Evolutionary conservation across 92 coral and sea anemone genomes (phyloP).

Genomic region (Epizoanthus illoricatus): DNA sequence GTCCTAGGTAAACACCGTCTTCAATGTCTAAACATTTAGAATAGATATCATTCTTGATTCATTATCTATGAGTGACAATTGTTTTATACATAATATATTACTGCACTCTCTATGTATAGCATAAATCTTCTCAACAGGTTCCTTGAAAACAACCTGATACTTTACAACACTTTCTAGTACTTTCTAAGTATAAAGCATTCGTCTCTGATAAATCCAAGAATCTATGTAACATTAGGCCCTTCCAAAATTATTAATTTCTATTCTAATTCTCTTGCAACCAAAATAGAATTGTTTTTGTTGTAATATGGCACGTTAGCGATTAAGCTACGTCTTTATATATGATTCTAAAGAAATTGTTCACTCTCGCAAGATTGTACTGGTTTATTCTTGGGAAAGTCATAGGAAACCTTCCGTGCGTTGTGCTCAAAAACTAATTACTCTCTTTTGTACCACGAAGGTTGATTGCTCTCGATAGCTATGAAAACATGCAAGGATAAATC

Average conservation of each 20-base stretch:
- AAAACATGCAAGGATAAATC: conserved; percentile 25
- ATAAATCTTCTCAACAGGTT: not conserved
- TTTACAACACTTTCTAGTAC: too few species aligned
- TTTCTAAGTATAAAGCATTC: too few species aligned
- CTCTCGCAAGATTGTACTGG: not conserved
- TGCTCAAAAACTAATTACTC: conserved; percentile 17
- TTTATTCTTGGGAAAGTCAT: not conserved
- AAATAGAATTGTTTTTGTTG: too few species aligned
- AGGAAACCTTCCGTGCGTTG: conserved; percentile 33
- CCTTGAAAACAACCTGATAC: not conserved
- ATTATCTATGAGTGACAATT: conserved; percentile 14
- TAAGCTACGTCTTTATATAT: not conserved
- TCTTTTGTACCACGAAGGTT: conserved; percentile 26
- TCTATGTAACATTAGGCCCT: too few species aligned
- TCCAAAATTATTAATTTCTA: too few species aligned
- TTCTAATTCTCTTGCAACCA: too few species aligned
- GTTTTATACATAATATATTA: not conserved
- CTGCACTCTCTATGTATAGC: not conserved
- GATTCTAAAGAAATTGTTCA: not conserved
- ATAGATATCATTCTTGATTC: conserved; percentile 4
- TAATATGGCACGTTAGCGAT: too few species aligned
- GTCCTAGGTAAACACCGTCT: conserved; percentile 15
- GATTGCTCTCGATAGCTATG: conserved; percentile 27
- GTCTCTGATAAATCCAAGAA: too few species aligned
- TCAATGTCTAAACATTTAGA: conserved; percentile 19